phyloP scores from a whole-genome alignment of 2,797 vertebrate species.

The Takifugu rubripes region DNA sequence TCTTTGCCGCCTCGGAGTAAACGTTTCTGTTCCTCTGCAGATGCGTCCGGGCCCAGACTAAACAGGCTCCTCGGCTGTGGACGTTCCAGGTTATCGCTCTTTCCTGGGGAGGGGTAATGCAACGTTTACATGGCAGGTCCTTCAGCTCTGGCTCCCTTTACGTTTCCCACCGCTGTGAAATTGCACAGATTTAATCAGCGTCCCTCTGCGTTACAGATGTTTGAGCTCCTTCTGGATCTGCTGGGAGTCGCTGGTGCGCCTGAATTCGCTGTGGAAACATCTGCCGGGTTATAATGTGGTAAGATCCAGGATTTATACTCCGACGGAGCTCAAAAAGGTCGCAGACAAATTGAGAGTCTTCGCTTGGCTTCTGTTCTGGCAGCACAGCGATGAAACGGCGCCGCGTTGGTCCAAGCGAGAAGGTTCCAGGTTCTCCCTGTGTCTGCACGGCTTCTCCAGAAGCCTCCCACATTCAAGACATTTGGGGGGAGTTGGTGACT shows the following conservation, averaged over 20 bases:
- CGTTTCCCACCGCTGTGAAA: conserved; percentile 51
- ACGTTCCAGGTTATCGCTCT: conserved; percentile 11
- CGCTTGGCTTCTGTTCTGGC: too few relatives aligned
- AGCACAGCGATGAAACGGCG: too few relatives aligned
- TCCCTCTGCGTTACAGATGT: conserved; percentile 20
- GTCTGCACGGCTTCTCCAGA: too few relatives aligned
- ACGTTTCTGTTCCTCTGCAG: conserved; percentile 53
- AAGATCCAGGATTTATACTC: too few relatives aligned
- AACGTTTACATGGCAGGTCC: conserved; percentile 21
- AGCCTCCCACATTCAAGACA: too few relatives aligned
- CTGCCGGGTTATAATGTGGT: too few relatives aligned
- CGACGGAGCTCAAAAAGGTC: too few relatives aligned
- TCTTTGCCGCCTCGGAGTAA: conserved; percentile 54
- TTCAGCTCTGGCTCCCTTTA: conserved; percentile 17
- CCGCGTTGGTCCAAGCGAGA: too few relatives aligned
- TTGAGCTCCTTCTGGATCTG: conserved; percentile 10
- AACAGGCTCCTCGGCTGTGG: conserved; percentile 40
- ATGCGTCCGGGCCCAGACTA: conserved; percentile 51
- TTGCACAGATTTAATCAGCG: conserved; percentile 33
- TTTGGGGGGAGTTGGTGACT: too few relatives aligned
- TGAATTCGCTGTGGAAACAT: too few relatives aligned
- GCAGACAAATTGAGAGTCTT: too few relatives aligned
- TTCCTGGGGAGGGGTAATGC: conserved; percentile 31
- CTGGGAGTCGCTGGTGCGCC: neutral
- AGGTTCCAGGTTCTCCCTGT: too few relatives aligned